Conservation (phyloP, 1,140 invertebrate genomes). For the Diprion similis region DNA sequence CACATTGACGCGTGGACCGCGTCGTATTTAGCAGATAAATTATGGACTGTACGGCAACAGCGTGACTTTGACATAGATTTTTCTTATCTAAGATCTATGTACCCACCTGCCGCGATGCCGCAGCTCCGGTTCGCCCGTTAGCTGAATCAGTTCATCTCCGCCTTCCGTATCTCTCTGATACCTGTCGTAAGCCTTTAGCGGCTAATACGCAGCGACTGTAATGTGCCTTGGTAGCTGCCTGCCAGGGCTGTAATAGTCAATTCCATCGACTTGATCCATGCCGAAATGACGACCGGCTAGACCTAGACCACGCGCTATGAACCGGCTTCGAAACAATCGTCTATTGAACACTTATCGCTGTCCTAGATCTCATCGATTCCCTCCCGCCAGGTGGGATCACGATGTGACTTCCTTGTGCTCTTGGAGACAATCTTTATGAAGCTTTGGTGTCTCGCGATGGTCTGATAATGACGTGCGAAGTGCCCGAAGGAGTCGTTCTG, state of each 20-base stretch:
- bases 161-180: not conserved
- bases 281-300: not conserved
- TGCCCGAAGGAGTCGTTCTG: no score
- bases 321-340: not conserved
- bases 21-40: not conserved
- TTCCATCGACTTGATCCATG: not conserved
- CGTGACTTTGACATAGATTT: slow-evolving; percentile 5
- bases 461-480: no score
- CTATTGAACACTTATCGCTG: not conserved
- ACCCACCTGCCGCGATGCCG: no score
- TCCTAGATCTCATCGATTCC: not conserved
- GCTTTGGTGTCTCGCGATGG: no score
- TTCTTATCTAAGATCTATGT: not conserved
- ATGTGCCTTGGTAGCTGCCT: not conserved
- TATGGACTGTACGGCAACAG: not conserved
- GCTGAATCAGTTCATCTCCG: slow-evolving; percentile 3
- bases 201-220: not conserved
- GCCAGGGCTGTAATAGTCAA: not conserved
- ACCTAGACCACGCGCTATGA: not conserved
- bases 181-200: not conserved
- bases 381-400: not conserved
- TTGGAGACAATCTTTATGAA: no score
- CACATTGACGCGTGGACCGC: no score
- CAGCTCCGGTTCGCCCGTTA: not conserved
- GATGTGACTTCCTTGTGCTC: no score